Conservation (phyloP, 1,140 invertebrate genomes). For the Drosophila biarmipes region DNA sequence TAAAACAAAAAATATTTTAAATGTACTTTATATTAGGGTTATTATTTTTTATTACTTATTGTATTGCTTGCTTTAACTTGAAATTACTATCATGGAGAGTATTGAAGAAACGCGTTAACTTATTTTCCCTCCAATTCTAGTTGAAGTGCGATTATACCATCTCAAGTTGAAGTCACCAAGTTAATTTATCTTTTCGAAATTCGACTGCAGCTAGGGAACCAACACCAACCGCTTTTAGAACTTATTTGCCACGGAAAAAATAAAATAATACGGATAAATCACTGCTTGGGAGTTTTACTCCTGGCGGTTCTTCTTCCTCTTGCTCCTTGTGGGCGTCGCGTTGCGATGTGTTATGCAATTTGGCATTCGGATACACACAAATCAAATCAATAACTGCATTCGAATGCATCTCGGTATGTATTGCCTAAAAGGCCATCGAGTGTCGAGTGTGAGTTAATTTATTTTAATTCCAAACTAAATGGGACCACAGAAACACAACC, state of each 20-base stretch:
- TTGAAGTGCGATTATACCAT: neutral
- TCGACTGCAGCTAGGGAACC: constrained; percentile 20
- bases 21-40: no score
- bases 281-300: constrained; percentile 16
- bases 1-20: neutral
- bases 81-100: neutral
- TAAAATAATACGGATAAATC: constrained; percentile 15
- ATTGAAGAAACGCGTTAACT: neutral
- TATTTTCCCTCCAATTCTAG: constrained; percentile 6
- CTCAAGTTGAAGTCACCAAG: neutral
- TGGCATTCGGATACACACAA: constrained; percentile 36
- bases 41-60: no score
- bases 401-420: constrained; percentile 52
- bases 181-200: constrained; percentile 3
- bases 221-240: constrained; percentile 34
- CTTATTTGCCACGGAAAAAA: constrained; percentile 17
- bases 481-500: constrained; percentile 36
- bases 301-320: constrained; percentile 21
- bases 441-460: constrained; percentile 57
- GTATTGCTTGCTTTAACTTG: no score
- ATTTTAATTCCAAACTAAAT: constrained; percentile 62
- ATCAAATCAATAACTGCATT: constrained; percentile 52
- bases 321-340: constrained; percentile 19
- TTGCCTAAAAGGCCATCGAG: constrained; percentile 28
- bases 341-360: constrained; percentile 47